Percentiles rank a stretch among this genome's conserved stretches.
These are phyloP conservation scores for Callipepla californica DNA, from an alignment of 2,113 vertebrate genomes.

Conservation along the genomic window DNA sequence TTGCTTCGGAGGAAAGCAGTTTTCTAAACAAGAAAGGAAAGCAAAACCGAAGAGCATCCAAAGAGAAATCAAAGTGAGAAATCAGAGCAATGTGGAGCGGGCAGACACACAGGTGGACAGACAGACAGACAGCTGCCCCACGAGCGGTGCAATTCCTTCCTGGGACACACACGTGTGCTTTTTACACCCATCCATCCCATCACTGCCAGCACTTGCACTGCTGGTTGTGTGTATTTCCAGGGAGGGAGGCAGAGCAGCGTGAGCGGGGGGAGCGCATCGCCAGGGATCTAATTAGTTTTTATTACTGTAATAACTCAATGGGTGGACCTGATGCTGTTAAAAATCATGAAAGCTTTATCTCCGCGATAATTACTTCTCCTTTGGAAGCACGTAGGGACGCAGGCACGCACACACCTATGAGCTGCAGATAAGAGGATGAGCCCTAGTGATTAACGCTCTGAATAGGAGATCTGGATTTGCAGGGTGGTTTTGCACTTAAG, in stretches of 20 bases:
- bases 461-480: neutral
- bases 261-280: neutral
- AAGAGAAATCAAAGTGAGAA: neutral
- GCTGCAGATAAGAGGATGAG: neutral
- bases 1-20: neutral
- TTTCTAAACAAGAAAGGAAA: neutral
- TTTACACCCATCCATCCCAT: fast-evolving
- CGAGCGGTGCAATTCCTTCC: neutral
- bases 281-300: constrained; percentile 53
- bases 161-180: fast-evolving
- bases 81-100: fast-evolving
- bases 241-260: neutral
- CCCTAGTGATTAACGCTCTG: neutral
- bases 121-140: neutral
- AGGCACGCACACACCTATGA: neutral
- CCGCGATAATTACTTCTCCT: neutral
- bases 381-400: neutral
- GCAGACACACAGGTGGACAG: too few relatives aligned
- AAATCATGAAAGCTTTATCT: constrained; percentile 46
- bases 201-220: neutral
- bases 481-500: neutral
- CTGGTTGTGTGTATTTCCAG: neutral
- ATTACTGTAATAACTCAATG: constrained; percentile 29
- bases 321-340: constrained; percentile 22
- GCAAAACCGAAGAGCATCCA: neutral